Evolutionary conservation across 1,140 invertebrate genomes (phyloP).

Genomic region (Cherax quadricarinatus): DNA sequence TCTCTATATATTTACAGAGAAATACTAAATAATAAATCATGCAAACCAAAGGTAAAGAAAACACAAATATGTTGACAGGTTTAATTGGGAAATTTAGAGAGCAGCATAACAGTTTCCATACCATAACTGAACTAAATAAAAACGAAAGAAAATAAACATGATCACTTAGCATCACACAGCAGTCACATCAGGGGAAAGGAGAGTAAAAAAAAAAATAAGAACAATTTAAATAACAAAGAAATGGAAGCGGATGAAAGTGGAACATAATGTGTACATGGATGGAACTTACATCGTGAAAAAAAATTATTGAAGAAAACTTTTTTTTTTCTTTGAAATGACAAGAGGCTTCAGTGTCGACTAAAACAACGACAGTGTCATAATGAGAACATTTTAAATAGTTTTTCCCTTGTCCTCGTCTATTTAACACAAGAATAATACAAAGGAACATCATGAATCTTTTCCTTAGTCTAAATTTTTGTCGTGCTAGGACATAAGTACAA

Average conservation of each 20-base stretch:
- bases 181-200: background rate
- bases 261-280: background rate
- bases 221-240: background rate
- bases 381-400: too few species aligned
- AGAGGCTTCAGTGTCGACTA: background rate
- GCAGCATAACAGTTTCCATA: background rate
- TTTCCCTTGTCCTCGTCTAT: too few species aligned
- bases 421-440: too few species aligned
- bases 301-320: background rate
- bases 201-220: background rate
- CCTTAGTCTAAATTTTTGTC: too few species aligned
- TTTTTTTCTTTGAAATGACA: background rate
- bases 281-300: background rate
- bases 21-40: conserved; percentile 20
- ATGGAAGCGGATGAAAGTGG: background rate
- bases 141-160: background rate
- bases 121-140: background rate
- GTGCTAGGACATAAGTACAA: too few species aligned
- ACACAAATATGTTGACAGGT: conserved; percentile 45
- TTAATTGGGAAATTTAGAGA: conserved; percentile 15
- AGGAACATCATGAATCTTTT: too few species aligned
- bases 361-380: too few species aligned
- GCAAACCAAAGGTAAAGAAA: conserved; percentile 46
- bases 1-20: background rate
- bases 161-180: background rate